Conservation (phyloP, 37 sponge, comb jelly and placozoan species). For the Ianthella basta region DNA sequence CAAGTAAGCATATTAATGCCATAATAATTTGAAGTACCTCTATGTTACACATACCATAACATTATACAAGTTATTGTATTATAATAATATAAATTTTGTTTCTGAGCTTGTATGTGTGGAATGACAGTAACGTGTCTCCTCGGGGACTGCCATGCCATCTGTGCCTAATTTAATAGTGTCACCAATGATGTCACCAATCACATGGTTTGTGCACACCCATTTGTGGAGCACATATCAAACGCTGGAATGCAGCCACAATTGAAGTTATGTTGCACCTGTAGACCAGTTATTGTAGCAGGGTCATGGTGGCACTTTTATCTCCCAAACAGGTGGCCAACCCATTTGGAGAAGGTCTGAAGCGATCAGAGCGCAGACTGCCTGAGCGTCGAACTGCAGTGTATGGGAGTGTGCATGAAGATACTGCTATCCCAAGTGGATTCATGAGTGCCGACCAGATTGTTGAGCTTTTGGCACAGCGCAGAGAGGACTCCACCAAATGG, state of each 20-base stretch:
- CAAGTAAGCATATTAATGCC: no score
- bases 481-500: conserved; percentile 6
- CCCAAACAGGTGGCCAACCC: not conserved
- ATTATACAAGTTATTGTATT: no score
- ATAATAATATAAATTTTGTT: no score
- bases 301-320: not conserved
- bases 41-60: no score
- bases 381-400: not conserved
- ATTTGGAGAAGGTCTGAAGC: not conserved
- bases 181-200: no score
- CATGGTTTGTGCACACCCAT: no score
- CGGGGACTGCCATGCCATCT: no score
- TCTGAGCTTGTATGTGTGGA: no score
- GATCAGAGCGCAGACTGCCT: not conserved
- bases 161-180: no score
- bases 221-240: no score
- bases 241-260: not conserved
- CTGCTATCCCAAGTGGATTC: not conserved
- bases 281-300: not conserved
- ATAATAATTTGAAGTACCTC: no score
- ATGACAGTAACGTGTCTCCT: no score
- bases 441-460: not conserved
- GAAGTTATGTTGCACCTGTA: not conserved
- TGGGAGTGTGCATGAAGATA: not conserved
- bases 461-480: not conserved